Evolutionary conservation across 2,888 invertebrate genomes (phyloP).

Genomic region (Strigamia transsilvanica): DNA sequence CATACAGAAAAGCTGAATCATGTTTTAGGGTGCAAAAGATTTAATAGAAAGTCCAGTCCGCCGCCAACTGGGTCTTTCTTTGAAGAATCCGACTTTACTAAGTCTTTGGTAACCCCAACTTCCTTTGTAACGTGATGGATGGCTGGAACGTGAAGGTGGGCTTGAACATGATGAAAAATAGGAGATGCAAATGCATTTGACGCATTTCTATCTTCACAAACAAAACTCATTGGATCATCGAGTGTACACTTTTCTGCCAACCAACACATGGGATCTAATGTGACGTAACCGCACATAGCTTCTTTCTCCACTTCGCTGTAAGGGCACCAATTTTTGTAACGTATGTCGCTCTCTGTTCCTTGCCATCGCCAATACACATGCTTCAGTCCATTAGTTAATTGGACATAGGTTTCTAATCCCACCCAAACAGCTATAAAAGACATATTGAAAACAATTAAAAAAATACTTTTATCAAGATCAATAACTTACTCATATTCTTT

Average conservation of each 20-base stretch:
- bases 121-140: too few relatives aligned
- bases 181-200: too few relatives aligned
- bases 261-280: neutral
- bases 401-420: neutral
- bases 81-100: too few relatives aligned
- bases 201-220: neutral
- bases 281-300: neutral
- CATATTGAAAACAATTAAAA: neutral
- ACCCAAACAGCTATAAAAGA: conserved; percentile 1
- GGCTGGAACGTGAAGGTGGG: too few relatives aligned
- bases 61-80: too few relatives aligned
- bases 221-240: neutral
- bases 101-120: too few relatives aligned
- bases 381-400: too few relatives aligned
- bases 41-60: too few relatives aligned
- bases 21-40: too few relatives aligned
- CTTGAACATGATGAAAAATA: too few relatives aligned
- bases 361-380: neutral
- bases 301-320: neutral
- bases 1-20: too few relatives aligned
- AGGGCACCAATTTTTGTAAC: neutral
- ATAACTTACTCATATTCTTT: neutral
- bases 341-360: neutral
- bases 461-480: neutral
- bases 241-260: neutral